Evolutionary conservation across 2,797 vertebrate species (phyloP).

Genomic region (Rousettus madagascariensis): DNA sequence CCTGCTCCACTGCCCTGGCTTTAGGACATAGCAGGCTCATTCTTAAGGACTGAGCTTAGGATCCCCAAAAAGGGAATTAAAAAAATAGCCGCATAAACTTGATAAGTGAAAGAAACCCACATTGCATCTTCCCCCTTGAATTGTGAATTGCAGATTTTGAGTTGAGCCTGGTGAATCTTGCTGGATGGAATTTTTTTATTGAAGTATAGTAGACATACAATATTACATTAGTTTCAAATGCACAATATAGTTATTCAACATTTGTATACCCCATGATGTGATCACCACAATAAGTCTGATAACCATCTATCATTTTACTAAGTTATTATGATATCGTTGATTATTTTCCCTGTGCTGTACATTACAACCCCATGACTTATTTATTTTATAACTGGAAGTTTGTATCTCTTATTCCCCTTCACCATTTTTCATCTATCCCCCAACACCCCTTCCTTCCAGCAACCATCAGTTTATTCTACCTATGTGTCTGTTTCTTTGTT

Average conservation of each 20-base stretch:
- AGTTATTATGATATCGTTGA: background rate
- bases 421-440: background rate
- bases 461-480: background rate
- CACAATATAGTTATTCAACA: background rate
- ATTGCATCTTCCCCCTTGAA: slow-evolving; percentile 42
- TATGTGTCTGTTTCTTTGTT: background rate
- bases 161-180: background rate
- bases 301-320: background rate
- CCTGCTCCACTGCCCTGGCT: slow-evolving; percentile 36
- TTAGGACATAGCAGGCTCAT: slow-evolving; percentile 63
- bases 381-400: background rate
- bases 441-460: background rate
- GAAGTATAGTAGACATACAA: background rate
- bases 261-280: background rate
- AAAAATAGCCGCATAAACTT: slow-evolving; percentile 73
- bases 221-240: background rate
- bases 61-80: slow-evolving; percentile 72
- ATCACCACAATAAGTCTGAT: background rate
- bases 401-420: background rate
- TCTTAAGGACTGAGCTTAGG: slow-evolving; percentile 80
- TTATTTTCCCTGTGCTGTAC: background rate
- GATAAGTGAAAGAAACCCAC: slow-evolving; percentile 76
- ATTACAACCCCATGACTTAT: background rate
- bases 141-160: background rate
- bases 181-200: background rate